Conservation (phyloP, 2,113 vertebrate species). For the Argyrosomus japonicus region DNA sequence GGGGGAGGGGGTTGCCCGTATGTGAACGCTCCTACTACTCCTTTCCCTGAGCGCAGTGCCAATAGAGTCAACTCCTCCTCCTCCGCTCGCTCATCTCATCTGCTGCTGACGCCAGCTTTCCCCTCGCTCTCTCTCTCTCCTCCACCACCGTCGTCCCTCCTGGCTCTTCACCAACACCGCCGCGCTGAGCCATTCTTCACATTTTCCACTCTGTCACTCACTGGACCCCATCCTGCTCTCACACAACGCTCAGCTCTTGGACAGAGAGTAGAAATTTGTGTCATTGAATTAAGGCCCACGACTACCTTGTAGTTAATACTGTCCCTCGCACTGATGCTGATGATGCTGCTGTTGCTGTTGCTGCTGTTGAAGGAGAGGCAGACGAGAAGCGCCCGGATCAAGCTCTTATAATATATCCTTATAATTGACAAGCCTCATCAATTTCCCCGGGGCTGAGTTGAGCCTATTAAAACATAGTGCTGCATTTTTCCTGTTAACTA, state of each 20-base stretch:
- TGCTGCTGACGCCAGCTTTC: slow-evolving; percentile 68
- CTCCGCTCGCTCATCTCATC: slow-evolving; percentile 61
- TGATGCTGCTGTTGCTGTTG: slow-evolving; percentile 8
- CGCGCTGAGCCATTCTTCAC: slow-evolving; percentile 73
- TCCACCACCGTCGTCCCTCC: slow-evolving; percentile 25
- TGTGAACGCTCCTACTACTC: slow-evolving; percentile 65
- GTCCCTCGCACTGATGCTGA: slow-evolving; percentile 1
- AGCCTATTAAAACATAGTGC: slow-evolving; percentile 70
- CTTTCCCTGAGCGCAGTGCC: slow-evolving; percentile 63
- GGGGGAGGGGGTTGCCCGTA: not conserved
- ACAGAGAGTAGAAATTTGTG: slow-evolving; percentile 52
- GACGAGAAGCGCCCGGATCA: slow-evolving; percentile 33
- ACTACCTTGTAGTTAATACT: slow-evolving; percentile 56
- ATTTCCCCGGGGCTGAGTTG: slow-evolving; percentile 58
- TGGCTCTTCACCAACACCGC: slow-evolving; percentile 70
- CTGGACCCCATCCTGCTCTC: slow-evolving; percentile 61
- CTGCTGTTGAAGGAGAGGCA: slow-evolving; percentile 35
- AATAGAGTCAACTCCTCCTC: slow-evolving; percentile 46
- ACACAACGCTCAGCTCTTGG: slow-evolving; percentile 56
- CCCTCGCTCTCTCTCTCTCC: slow-evolving; percentile 22
- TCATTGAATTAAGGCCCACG: slow-evolving; percentile 55
- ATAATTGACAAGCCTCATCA: slow-evolving; percentile 72
- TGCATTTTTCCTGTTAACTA: slow-evolving; percentile 70
- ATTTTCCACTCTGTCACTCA: slow-evolving; percentile 81
- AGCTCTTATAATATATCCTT: slow-evolving; percentile 58